phyloP scores from a whole-genome alignment of 1,140 invertebrate species.

The Drosophila sucinea region DNA sequence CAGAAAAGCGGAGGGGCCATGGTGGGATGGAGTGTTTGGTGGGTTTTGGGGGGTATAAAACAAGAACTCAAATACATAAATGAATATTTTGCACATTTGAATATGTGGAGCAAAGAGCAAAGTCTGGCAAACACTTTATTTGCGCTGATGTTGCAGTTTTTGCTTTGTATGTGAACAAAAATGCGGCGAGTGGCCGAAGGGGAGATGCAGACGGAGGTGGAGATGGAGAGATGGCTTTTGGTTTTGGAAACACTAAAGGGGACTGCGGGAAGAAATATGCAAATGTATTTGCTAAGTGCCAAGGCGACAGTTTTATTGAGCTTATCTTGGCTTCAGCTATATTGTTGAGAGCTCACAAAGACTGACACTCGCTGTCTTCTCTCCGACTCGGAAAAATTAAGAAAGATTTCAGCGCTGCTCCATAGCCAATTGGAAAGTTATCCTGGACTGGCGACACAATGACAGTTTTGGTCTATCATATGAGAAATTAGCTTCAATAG shows the following conservation, averaged over 20 bases:
- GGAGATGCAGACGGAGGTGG: neutral
- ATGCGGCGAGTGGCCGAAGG: neutral
- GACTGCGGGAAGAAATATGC: constrained; percentile 43
- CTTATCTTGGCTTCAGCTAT: constrained; percentile 61
- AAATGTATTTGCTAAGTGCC: constrained; percentile 74
- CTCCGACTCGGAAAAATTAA: neutral
- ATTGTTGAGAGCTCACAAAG: constrained; percentile 4
- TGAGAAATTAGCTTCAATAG: too few species aligned
- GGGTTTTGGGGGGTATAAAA: neutral
- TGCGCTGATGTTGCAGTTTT: constrained; percentile 71
- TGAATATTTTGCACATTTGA: constrained; percentile 75
- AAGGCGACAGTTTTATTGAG: constrained; percentile 78
- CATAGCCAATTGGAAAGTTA: neutral
- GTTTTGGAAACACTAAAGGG: constrained; percentile 1
- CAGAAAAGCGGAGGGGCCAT: neutral
- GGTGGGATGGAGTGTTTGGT: neutral
- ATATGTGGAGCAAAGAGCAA: constrained; percentile 48
- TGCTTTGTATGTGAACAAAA: constrained; percentile 43
- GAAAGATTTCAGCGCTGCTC: neutral
- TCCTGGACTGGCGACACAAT: too few species aligned
- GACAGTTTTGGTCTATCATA: too few species aligned
- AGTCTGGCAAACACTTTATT: constrained; percentile 67
- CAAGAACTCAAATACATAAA: constrained; percentile 51
- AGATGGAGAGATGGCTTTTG: neutral
- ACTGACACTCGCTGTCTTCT: constrained; percentile 15